Evolutionary conservation across 2,888 invertebrate genomes (phyloP).

Genomic region (Seira ritae): DNA sequence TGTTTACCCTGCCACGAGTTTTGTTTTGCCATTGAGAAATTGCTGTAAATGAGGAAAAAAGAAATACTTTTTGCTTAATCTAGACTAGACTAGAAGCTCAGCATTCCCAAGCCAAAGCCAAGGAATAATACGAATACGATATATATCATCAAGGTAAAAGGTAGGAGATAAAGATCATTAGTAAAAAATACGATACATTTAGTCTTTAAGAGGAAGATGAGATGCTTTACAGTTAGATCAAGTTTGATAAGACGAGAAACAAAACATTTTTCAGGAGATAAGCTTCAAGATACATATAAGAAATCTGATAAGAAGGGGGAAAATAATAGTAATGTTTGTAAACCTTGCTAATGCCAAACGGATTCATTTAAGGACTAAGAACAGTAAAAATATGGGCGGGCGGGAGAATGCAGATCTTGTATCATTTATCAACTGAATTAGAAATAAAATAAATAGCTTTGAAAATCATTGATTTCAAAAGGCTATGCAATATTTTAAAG

Average conservation of each 20-base stretch:
- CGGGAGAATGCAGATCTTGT: not conserved
- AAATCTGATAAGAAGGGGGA: not conserved
- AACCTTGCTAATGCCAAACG: no score
- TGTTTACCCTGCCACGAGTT: conserved; percentile 65
- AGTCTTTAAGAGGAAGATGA: not conserved
- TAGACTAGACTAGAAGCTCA: conserved; percentile 7
- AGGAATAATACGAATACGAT: not conserved
- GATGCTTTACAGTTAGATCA: conserved; percentile 6
- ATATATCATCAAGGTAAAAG: not conserved
- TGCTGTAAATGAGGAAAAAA: conserved; percentile 17
- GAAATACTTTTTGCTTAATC: not conserved
- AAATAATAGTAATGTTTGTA: not conserved
- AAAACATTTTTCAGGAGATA: not conserved
- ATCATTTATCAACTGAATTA: not conserved
- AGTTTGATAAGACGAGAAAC: not conserved
- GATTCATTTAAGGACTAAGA: no score
- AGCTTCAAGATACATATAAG: not conserved
- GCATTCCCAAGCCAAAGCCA: no score
- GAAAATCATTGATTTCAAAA: not conserved
- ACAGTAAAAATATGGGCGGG: not conserved
- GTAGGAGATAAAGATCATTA: conserved; percentile 2
- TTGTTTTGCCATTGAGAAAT: conserved; percentile 63
- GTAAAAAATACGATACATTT: not conserved
- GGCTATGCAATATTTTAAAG: no score
- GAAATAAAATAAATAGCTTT: not conserved